Conservation (phyloP, 2,113 vertebrate species). For the Planiliza haematocheilus region DNA sequence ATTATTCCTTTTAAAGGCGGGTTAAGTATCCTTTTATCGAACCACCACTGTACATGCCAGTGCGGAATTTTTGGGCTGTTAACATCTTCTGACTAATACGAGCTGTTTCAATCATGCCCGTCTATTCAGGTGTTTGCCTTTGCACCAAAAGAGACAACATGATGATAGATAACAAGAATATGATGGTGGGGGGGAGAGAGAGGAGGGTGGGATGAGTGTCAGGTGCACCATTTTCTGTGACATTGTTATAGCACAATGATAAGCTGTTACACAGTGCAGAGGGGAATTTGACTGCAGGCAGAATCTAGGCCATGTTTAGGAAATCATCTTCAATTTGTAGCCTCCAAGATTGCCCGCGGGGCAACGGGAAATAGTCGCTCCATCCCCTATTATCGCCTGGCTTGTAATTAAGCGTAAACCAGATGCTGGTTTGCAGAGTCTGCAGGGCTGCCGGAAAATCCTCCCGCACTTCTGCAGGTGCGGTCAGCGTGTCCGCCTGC, state of each 20-base stretch:
- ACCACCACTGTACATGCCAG: slow-evolving; percentile 15
- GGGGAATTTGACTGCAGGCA: slow-evolving; percentile 54
- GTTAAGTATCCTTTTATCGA: slow-evolving; percentile 59
- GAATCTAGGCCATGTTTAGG: slow-evolving; percentile 62
- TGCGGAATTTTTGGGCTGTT: background rate
- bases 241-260: slow-evolving; percentile 74
- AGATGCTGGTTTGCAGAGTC: slow-evolving; percentile 47
- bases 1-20: slow-evolving; percentile 54
- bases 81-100: slow-evolving; percentile 7
- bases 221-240: slow-evolving; percentile 64
- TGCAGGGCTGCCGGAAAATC: slow-evolving; percentile 27
- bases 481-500: too few species aligned
- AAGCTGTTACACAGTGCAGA: slow-evolving; percentile 60
- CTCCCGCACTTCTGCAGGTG: slow-evolving; percentile 38
- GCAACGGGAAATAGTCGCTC: slow-evolving; percentile 52
- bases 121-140: slow-evolving; percentile 28
- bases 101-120: slow-evolving; percentile 22
- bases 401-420: slow-evolving; percentile 73
- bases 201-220: slow-evolving; percentile 30
- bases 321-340: slow-evolving; percentile 68
- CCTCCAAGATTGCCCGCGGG: slow-evolving; percentile 51
- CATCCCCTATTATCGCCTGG: slow-evolving; percentile 48
- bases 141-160: slow-evolving; percentile 20
- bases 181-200: background rate
- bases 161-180: slow-evolving; percentile 53